These are phyloP conservation scores for Chrysomela aeneicollis DNA, from an alignment of 2,888 invertebrate genomes.

Conservation along the genomic window DNA sequence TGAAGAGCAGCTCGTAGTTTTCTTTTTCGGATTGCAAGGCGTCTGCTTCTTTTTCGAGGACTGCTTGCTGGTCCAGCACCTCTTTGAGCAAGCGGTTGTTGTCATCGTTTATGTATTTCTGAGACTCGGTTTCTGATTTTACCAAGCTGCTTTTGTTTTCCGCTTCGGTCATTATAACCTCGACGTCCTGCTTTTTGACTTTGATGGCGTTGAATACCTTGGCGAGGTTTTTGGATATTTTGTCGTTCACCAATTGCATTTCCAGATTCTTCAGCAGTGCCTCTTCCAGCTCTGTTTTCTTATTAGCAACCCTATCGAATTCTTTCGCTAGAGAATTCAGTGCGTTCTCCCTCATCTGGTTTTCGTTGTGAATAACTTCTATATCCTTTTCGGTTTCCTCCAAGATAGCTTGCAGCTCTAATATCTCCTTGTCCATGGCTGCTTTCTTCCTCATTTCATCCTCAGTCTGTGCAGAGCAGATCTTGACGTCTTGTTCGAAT, in stretches of 20 bases:
- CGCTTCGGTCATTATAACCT: slow-evolving; percentile 52
- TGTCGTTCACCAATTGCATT: slow-evolving; percentile 39
- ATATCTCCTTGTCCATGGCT: slow-evolving; percentile 65
- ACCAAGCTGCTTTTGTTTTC: slow-evolving; percentile 69
- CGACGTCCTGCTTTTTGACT: slow-evolving; percentile 60
- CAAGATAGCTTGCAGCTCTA: slow-evolving; percentile 66
- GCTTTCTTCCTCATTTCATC: slow-evolving; percentile 64
- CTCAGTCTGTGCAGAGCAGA: slow-evolving; percentile 62
- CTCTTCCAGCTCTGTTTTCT: slow-evolving; percentile 71
- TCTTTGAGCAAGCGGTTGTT: slow-evolving; percentile 56
- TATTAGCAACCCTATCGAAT: slow-evolving; percentile 63
- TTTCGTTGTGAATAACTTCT: slow-evolving; percentile 61
- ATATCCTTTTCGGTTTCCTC: slow-evolving; percentile 65
- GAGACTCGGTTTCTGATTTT: slow-evolving; percentile 68
- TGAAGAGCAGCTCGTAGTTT: slow-evolving; percentile 60
- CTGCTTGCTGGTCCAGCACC: slow-evolving; percentile 54
- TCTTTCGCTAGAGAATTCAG: slow-evolving; percentile 51
- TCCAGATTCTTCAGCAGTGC: slow-evolving; percentile 49
- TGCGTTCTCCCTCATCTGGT: slow-evolving; percentile 36
- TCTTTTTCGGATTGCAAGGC: slow-evolving; percentile 61
- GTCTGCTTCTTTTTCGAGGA: slow-evolving; percentile 61
- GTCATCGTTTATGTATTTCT: slow-evolving; percentile 52
- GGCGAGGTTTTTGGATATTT: slow-evolving; percentile 36
- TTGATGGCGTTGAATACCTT: slow-evolving; percentile 48
- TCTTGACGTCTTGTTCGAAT: slow-evolving; percentile 65